Evolutionary conservation across 2,888 invertebrate genomes (phyloP).

Genomic region (Thalpophila matura): DNA sequence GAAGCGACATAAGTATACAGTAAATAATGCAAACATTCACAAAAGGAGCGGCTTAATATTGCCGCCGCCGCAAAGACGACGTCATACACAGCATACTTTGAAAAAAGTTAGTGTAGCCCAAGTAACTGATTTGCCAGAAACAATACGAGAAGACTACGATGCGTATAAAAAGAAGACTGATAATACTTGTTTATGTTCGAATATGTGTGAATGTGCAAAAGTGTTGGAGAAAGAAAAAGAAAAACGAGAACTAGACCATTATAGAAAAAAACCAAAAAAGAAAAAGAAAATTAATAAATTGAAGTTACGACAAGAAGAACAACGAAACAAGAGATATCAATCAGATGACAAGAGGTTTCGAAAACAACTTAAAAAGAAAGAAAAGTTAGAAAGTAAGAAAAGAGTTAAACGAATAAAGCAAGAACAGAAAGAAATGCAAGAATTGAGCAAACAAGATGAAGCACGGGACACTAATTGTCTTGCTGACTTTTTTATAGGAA

Average conservation of each 20-base stretch:
- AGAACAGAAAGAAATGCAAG: slow-evolving; percentile 56
- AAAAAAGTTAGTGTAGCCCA: slow-evolving; percentile 2
- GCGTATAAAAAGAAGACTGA: neutral
- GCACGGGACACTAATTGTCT: slow-evolving; percentile 63
- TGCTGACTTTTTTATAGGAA: slow-evolving; percentile 64
- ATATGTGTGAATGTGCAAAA: slow-evolving; percentile 20
- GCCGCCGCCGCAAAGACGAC: slow-evolving; percentile 2
- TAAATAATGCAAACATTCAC: slow-evolving; percentile 16
- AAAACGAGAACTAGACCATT: slow-evolving; percentile 15
- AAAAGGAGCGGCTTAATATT: slow-evolving; percentile 24
- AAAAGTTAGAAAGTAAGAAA: slow-evolving; percentile 49
- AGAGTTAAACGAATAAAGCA: slow-evolving; percentile 45
- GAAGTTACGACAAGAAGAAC: too few species aligned
- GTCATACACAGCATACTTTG: neutral
- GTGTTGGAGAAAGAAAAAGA: slow-evolving; percentile 3
- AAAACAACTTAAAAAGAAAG: slow-evolving; percentile 53
- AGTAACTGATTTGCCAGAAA: slow-evolving; percentile 6
- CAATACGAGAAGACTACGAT: slow-evolving; percentile 3
- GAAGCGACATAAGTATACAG: slow-evolving; percentile 1
- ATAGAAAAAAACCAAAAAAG: slow-evolving; percentile 14
- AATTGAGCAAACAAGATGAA: slow-evolving; percentile 55
- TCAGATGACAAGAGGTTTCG: slow-evolving; percentile 46
- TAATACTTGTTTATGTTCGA: neutral
- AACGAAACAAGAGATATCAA: too few species aligned
- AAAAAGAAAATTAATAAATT: slow-evolving; percentile 21